A percentile compares a stretch with the other conserved stretches of the same genome.
Conservation (phyloP, 2,113 vertebrate genomes). For the Epinephelus fuscoguttatus region DNA sequence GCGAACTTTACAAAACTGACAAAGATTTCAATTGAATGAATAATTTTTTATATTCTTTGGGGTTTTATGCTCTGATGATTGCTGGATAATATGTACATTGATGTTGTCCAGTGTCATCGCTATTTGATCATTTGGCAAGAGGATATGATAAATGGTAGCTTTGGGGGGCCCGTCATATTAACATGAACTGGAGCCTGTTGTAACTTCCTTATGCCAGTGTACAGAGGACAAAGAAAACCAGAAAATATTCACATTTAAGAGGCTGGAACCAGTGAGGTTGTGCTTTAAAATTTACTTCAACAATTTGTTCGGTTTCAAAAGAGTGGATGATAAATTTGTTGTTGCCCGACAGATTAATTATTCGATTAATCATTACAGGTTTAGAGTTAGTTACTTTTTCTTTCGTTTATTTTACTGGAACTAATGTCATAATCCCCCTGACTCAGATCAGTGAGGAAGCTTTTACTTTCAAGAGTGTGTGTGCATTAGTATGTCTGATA, state of each 20-base stretch:
- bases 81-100: too few relatives aligned
- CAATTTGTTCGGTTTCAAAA: background rate
- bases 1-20: too few relatives aligned
- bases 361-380: background rate
- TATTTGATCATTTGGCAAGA: too few relatives aligned
- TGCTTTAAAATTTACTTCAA: background rate
- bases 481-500: background rate
- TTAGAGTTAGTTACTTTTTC: background rate
- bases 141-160: too few relatives aligned
- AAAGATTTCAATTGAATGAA: too few relatives aligned
- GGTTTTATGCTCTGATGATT: too few relatives aligned
- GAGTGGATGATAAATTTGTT: background rate
- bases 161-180: too few relatives aligned
- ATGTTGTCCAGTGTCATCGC: too few relatives aligned
- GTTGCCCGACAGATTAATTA: background rate
- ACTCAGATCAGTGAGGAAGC: background rate
- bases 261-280: background rate
- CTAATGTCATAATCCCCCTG: background rate
- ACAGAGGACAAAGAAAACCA: background rate
- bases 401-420: background rate
- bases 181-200: too few relatives aligned
- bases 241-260: background rate
- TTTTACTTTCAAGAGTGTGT: constrained; percentile 14
- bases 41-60: too few relatives aligned
- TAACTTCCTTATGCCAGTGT: too few relatives aligned